A percentile compares a stretch with the other conserved stretches of the same genome.
These are phyloP conservation scores for Scalopus aquaticus DNA, from an alignment of 2,113 vertebrate species.

Conservation along the genomic window DNA sequence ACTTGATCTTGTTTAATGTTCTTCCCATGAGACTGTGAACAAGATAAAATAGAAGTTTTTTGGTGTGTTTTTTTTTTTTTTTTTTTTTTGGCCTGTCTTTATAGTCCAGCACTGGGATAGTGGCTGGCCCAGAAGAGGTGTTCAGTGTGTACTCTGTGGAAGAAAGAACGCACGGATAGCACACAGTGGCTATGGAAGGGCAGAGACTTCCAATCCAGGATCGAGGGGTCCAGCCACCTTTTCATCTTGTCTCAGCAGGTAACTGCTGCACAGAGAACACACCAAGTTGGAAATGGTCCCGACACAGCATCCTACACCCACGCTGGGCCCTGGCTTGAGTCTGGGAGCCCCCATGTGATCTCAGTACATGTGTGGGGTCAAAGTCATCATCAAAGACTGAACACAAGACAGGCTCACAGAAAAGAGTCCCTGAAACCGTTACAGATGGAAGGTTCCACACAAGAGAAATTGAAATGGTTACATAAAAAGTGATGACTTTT, in stretches of 20 bases:
- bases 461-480: not conserved
- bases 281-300: not conserved
- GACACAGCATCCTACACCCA: not conserved
- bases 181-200: not conserved
- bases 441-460: not conserved
- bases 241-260: not conserved
- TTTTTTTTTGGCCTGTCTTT: not conserved
- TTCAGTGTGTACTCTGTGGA: not conserved
- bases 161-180: not conserved
- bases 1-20: not conserved
- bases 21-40: not conserved
- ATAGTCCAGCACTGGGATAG: not conserved
- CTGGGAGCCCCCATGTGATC: not conserved
- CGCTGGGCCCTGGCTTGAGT: not conserved
- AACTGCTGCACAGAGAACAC: not conserved
- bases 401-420: not conserved
- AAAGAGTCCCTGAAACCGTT: not conserved
- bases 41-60: not conserved
- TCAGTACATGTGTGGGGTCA: not conserved
- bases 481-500: not conserved
- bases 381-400: not conserved
- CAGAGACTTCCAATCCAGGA: not conserved
- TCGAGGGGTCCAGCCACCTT: no score
- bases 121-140: not conserved
- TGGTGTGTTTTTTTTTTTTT: no score